Conservation (phyloP, 2,888 invertebrate species). For the Amphipyra tragopoginis region DNA sequence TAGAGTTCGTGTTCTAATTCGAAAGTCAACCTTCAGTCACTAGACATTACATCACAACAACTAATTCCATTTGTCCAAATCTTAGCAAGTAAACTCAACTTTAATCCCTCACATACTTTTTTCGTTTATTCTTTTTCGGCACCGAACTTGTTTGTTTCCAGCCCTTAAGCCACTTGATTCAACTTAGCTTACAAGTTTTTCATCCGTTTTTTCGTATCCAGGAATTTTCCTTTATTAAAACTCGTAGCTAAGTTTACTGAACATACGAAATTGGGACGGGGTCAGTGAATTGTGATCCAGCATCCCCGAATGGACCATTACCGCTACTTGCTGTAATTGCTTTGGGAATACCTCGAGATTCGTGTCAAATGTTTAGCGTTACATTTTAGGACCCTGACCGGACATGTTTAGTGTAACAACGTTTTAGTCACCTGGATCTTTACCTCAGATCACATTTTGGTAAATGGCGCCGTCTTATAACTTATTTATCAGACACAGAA, state of each 20-base stretch:
- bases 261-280: slow-evolving; percentile 62
- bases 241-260: slow-evolving; percentile 52
- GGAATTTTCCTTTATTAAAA: slow-evolving; percentile 59
- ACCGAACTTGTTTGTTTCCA: slow-evolving; percentile 54
- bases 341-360: slow-evolving; percentile 67
- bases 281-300: slow-evolving; percentile 63
- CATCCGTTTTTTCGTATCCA: slow-evolving; percentile 54
- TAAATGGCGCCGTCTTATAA: slow-evolving; percentile 54
- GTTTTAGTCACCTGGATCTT: slow-evolving; percentile 56
- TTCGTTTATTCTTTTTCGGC: slow-evolving; percentile 56
- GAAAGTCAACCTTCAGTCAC: slow-evolving; percentile 45
- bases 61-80: slow-evolving; percentile 60
- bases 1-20: slow-evolving; percentile 70
- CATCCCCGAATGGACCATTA: slow-evolving; percentile 63
- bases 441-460: slow-evolving; percentile 58
- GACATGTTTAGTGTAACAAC: slow-evolving; percentile 55
- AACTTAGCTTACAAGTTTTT: slow-evolving; percentile 60
- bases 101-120: slow-evolving; percentile 58
- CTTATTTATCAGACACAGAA: slow-evolving; percentile 58
- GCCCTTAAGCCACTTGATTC: slow-evolving; percentile 59
- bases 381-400: slow-evolving; percentile 51
- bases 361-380: slow-evolving; percentile 60
- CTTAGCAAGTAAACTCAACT: slow-evolving; percentile 51
- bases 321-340: slow-evolving; percentile 68
- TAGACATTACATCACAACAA: slow-evolving; percentile 47